Evolutionary conservation across 2,888 invertebrate genomes (phyloP).

Genomic region (Phlogophora meticulosa): DNA sequence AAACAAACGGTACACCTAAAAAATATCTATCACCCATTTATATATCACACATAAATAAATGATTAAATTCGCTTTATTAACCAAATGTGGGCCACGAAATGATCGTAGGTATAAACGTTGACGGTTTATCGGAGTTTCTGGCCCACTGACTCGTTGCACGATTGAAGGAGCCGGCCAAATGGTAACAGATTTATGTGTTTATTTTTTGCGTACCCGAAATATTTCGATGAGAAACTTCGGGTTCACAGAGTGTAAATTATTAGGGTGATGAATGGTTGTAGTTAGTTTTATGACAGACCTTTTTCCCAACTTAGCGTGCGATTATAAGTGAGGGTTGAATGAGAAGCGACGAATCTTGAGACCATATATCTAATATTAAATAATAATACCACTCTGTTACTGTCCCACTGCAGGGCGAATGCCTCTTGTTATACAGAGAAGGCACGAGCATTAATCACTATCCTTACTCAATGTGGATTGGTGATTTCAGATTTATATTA

Average conservation of each 20-base stretch:
- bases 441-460: no score
- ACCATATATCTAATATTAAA: no score
- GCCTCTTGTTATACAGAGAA: no score
- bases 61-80: constrained; percentile 30
- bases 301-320: constrained; percentile 17
- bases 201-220: constrained; percentile 39
- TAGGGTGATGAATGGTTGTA: constrained; percentile 25
- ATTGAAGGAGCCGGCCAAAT: constrained; percentile 33
- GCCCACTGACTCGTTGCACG: constrained; percentile 45
- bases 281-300: not conserved
- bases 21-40: constrained; percentile 11
- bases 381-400: no score
- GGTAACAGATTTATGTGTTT: constrained; percentile 53
- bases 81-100: constrained; percentile 43
- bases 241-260: constrained; percentile 25
- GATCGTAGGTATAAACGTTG: constrained; percentile 40
- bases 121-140: constrained; percentile 63
- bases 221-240: constrained; percentile 25
- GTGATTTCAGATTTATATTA: no score
- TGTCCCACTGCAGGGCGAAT: no score
- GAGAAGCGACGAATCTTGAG: not conserved
- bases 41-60: constrained; percentile 30
- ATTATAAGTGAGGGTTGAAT: not conserved
- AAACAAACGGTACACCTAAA: not conserved
- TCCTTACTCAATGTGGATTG: no score